Evolutionary conservation across 2,888 invertebrate genomes (phyloP).

Genomic region (Sthenelais limicola): DNA sequence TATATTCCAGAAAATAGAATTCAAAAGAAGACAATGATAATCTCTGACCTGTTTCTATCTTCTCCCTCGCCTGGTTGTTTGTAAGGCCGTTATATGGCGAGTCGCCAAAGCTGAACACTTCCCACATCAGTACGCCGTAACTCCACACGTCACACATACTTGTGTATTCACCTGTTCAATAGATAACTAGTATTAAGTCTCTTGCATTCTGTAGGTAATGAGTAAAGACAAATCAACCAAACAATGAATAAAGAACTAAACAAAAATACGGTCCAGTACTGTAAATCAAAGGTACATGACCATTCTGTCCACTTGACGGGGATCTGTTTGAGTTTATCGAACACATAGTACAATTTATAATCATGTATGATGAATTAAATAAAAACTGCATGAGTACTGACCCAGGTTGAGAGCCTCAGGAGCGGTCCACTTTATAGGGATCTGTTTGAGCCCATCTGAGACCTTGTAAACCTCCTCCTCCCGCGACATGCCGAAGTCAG

Average conservation of each 20-base stretch:
- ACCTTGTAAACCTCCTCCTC: slow-evolving; percentile 98
- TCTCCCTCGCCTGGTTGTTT: slow-evolving; percentile 93
- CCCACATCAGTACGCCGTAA: slow-evolving; percentile 96
- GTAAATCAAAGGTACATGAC: not conserved
- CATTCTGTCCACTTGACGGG: slow-evolving; percentile 95
- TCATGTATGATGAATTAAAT: slow-evolving; percentile 86
- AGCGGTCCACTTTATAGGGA: slow-evolving; percentile 98
- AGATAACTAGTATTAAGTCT: not conserved
- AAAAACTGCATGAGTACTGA: slow-evolving; percentile 85
- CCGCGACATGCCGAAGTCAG: slow-evolving; percentile 97
- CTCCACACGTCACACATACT: slow-evolving; percentile 97
- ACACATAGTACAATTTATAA: slow-evolving; percentile 96
- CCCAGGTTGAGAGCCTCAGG: slow-evolving; percentile 97
- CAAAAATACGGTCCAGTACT: not conserved
- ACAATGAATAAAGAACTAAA: not conserved
- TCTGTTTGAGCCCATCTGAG: slow-evolving; percentile 98
- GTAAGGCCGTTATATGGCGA: slow-evolving; percentile 95
- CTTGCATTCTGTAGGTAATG: not conserved
- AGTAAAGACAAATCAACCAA: not conserved
- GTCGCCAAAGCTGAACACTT: slow-evolving; percentile 93
- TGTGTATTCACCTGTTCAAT: slow-evolving; percentile 86
- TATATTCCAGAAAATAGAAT: too few species aligned
- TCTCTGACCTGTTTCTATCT: slow-evolving; percentile 90
- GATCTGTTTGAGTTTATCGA: slow-evolving; percentile 98
- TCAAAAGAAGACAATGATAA: too few species aligned